Evolutionary conservation across 1,140 invertebrate species (phyloP).

Genomic region (Drosophila novamexicana): DNA sequence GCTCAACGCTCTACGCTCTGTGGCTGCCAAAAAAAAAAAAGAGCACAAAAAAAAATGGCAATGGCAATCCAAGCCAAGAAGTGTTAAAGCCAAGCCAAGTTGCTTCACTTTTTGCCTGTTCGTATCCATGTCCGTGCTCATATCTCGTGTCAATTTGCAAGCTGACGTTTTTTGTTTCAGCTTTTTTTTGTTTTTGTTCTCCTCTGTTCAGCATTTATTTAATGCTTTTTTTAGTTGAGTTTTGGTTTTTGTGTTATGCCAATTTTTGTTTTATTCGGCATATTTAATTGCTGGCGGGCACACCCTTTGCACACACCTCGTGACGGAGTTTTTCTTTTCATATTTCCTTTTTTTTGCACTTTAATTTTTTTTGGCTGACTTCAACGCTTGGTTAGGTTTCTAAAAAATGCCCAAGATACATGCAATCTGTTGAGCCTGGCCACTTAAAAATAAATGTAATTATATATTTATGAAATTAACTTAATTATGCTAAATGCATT

Average conservation of each 20-base stretch:
- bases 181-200: constrained; percentile 27
- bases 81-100: constrained; percentile 79
- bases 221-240: constrained; percentile 73
- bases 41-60: constrained; percentile 31
- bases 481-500: constrained; percentile 80
- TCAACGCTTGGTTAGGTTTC: constrained; percentile 66
- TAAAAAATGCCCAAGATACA: constrained; percentile 64
- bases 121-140: constrained; percentile 75
- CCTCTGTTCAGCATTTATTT: constrained; percentile 60
- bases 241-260: constrained; percentile 53
- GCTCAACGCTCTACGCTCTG: constrained; percentile 12
- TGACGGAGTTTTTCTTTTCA: constrained; percentile 28
- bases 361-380: constrained; percentile 40
- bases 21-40: constrained; percentile 49
- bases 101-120: constrained; percentile 54
- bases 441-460: constrained; percentile 64
- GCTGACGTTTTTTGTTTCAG: constrained; percentile 60
- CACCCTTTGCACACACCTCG: constrained; percentile 68
- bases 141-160: constrained; percentile 82
- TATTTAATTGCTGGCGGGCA: constrained; percentile 71
- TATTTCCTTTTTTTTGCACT: constrained; percentile 12
- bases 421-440: constrained; percentile 56
- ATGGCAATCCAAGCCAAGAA: constrained; percentile 65
- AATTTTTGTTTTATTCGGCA: constrained; percentile 49
- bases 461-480: constrained; percentile 82